Conservation (phyloP, 2,113 vertebrate species). For the Corydoras sp. region DNA sequence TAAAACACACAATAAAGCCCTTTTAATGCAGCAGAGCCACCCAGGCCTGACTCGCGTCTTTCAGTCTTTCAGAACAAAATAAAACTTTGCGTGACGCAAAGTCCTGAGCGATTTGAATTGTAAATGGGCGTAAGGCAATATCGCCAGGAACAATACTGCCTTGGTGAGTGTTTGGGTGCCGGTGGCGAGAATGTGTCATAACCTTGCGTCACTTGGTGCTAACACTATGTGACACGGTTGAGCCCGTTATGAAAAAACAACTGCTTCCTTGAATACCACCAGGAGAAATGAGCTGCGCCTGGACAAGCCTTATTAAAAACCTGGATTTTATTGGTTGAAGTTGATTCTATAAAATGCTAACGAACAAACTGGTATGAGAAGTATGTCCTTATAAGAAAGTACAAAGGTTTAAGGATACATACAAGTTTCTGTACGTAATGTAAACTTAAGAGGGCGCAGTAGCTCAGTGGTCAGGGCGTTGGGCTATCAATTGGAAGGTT, state of each 20-base stretch:
- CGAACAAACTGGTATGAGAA: too few species aligned
- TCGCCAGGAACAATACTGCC: neutral
- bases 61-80: neutral
- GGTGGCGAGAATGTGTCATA: slow-evolving; percentile 10
- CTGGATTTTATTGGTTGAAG: too few species aligned
- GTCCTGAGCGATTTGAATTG: neutral
- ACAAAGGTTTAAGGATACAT: too few species aligned
- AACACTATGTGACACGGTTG: slow-evolving; percentile 3
- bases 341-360: too few species aligned
- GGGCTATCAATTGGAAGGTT: too few species aligned
- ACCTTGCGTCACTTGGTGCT: slow-evolving; percentile 6
- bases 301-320: too few species aligned
- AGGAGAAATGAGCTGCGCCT: too few species aligned
- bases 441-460: too few species aligned
- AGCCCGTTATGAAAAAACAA: neutral
- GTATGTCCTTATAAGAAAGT: too few species aligned
- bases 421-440: too few species aligned
- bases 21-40: neutral
- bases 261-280: too few species aligned
- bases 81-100: neutral
- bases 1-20: neutral
- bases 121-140: neutral
- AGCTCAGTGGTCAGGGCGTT: too few species aligned
- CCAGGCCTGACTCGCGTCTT: neutral
- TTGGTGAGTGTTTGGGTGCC: slow-evolving; percentile 5